Conservation (phyloP, 2,888 invertebrate genomes). For the Ryuthela nishihirai region DNA sequence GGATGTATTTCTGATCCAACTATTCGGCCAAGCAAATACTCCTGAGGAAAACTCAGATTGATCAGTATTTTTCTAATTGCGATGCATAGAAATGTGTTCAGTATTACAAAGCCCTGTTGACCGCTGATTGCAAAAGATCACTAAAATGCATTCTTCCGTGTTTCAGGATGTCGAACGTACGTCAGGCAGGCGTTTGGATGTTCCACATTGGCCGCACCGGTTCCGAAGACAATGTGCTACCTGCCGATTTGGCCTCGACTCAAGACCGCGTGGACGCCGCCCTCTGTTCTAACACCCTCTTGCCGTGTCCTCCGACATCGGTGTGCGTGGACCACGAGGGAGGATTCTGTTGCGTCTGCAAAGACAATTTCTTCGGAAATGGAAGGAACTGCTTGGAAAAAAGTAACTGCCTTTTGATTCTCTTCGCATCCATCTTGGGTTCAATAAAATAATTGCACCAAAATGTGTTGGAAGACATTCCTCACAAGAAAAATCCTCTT, state of each 20-base stretch:
- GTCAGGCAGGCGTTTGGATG: slow-evolving; percentile 78
- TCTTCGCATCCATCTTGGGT: neutral
- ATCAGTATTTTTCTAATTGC: too few relatives aligned
- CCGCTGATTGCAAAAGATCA: too few relatives aligned
- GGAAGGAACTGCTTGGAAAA: slow-evolving; percentile 82
- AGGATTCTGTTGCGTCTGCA: slow-evolving; percentile 87
- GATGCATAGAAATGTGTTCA: too few relatives aligned
- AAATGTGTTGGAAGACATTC: too few relatives aligned
- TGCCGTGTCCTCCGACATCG: slow-evolving; percentile 53
- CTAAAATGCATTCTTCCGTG: too few relatives aligned
- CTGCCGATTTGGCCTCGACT: slow-evolving; percentile 59
- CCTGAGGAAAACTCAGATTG: too few relatives aligned
- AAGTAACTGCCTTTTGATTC: slow-evolving; percentile 51
- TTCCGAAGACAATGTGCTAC: slow-evolving; percentile 60
- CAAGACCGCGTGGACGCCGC: neutral
- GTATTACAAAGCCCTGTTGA: too few relatives aligned
- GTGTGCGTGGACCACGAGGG: slow-evolving; percentile 73
- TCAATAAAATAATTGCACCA: too few relatives aligned
- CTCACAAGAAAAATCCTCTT: too few relatives aligned
- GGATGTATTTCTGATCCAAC: too few relatives aligned
- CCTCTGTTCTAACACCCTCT: slow-evolving; percentile 33
- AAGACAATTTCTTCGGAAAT: slow-evolving; percentile 80
- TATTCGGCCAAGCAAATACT: too few relatives aligned
- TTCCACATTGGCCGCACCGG: slow-evolving; percentile 74
- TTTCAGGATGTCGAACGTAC: slow-evolving; percentile 80